These are phyloP conservation scores for Octodon degus DNA, from an alignment of 2,113 vertebrate species.

Conservation along the genomic window DNA sequence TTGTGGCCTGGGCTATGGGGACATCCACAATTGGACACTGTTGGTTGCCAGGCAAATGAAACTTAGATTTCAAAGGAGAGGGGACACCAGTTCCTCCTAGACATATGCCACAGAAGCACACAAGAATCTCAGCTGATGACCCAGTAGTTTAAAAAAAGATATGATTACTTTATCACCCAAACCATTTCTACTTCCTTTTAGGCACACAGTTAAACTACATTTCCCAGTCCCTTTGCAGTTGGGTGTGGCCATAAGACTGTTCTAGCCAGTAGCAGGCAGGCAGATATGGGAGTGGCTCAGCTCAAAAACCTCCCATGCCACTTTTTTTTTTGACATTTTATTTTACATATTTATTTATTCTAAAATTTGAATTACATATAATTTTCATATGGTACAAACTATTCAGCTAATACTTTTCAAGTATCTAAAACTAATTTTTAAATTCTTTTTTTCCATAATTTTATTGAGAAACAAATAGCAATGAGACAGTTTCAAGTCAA, in stretches of 20 bases:
- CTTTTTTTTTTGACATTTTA: not conserved
- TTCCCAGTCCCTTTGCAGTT: conserved; percentile 39
- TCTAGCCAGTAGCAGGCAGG: not conserved
- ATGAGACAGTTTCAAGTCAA: no score
- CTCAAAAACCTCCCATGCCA: not conserved
- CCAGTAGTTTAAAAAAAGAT: not conserved
- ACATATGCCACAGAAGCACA: not conserved
- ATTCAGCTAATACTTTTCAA: no score
- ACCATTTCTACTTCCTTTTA: not conserved
- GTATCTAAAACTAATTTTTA: no score
- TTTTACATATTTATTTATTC: no score
- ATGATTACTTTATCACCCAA: not conserved
- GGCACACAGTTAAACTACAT: not conserved
- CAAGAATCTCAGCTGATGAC: not conserved
- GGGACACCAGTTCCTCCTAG: not conserved
- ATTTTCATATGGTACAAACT: no score
- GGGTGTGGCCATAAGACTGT: not conserved
- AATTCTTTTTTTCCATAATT: no score
- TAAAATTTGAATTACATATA: no score
- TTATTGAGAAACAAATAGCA: no score
- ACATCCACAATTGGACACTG: not conserved
- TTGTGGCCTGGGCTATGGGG: not conserved
- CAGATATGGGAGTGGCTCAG: not conserved
- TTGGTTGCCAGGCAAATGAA: not conserved
- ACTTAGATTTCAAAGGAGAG: conserved; percentile 24